Evolutionary conservation across 2,888 invertebrate species (phyloP).

Genomic region (Protonemura montana): DNA sequence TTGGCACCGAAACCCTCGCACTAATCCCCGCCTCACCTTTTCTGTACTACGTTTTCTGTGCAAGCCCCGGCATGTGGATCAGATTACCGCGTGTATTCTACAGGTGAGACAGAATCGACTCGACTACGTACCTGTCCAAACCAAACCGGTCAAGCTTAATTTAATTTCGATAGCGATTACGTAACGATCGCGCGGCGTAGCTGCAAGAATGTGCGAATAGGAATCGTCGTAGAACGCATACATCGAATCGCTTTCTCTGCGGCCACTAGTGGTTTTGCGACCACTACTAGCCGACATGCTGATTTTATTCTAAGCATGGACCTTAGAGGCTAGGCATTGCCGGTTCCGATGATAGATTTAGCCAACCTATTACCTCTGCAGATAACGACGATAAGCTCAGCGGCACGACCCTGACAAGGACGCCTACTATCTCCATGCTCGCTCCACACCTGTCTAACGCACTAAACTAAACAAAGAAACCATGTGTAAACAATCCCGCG

Average conservation of each 20-base stretch:
- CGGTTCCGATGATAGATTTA: background rate
- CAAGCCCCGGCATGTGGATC: background rate
- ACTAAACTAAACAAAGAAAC: background rate
- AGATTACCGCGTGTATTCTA: background rate
- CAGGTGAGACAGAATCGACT: background rate
- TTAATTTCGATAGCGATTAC: background rate
- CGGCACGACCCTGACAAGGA: conserved; percentile 29
- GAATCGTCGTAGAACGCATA: background rate
- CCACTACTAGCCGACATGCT: background rate
- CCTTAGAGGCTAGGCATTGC: background rate
- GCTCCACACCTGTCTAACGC: background rate
- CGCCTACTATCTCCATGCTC: conserved; percentile 36
- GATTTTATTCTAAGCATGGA: background rate
- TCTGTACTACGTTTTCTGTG: background rate
- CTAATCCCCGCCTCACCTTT: background rate
- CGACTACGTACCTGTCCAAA: background rate
- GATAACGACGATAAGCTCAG: conserved; percentile 26
- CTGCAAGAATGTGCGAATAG: background rate
- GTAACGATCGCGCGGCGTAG: background rate
- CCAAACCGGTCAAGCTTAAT: background rate
- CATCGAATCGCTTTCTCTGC: background rate
- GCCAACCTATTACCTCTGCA: background rate
- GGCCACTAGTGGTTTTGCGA: background rate
- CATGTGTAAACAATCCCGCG: background rate
- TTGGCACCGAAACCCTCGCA: too few species aligned